Percentiles rank a stretch among this genome's conserved stretches.
Evolutionary conservation across 2,113 vertebrate genomes (phyloP).

Genomic region (Coptodon rendalli): DNA sequence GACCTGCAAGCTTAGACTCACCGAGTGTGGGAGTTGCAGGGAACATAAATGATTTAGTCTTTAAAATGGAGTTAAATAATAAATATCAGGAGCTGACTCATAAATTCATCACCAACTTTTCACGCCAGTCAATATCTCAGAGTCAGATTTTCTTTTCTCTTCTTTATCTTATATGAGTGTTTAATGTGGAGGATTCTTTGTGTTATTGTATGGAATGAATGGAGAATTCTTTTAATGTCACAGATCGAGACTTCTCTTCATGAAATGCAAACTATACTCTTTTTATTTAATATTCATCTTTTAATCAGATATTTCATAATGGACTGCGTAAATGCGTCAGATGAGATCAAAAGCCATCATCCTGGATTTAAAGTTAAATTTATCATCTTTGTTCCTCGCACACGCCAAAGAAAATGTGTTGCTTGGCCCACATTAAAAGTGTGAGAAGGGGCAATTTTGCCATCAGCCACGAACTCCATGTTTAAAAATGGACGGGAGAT

Average conservation of each 20-base stretch:
- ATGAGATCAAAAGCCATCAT: neutral
- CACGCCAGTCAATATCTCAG: neutral
- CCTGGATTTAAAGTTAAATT: neutral
- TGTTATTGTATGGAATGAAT: neutral
- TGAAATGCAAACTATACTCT: neutral
- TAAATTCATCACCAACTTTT: neutral
- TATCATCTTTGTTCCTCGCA: neutral
- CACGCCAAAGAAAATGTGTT: neutral
- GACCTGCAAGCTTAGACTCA: neutral
- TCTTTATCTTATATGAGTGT: neutral
- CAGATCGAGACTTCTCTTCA: neutral
- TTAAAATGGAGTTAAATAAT: slow-evolving; percentile 33
- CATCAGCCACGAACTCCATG: neutral
- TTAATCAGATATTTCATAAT: neutral
- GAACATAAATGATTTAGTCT: slow-evolving; percentile 24
- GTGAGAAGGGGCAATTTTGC: neutral
- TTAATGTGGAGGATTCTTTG: neutral
- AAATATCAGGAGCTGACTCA: slow-evolving; percentile 10
- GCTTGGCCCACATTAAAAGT: slow-evolving; percentile 10
- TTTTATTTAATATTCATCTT: neutral
- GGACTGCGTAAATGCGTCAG: neutral
- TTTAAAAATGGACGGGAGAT: neutral
- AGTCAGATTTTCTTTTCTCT: neutral
- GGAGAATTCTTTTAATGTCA: neutral
- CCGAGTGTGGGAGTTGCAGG: neutral